Conservation (phyloP, 2,113 vertebrate genomes). For the Antechinus stuartii region DNA sequence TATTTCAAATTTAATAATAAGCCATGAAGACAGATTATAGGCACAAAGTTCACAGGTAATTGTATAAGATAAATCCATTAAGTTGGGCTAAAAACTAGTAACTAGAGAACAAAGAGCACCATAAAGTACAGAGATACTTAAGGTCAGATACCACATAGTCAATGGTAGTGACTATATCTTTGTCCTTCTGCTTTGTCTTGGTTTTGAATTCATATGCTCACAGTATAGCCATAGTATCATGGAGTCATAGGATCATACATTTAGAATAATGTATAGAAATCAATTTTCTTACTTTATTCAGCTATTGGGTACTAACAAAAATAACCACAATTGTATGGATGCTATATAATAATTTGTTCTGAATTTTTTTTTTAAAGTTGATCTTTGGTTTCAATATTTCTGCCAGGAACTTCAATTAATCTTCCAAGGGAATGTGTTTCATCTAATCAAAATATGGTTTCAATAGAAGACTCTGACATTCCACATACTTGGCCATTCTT, state of each 20-base stretch:
- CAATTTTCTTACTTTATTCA: not conserved
- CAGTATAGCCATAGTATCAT: not conserved
- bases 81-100: not conserved
- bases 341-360: not conserved
- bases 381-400: not conserved
- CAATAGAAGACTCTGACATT: not conserved
- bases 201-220: not conserved
- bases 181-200: not conserved
- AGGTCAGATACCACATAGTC: not conserved
- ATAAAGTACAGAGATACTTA: not conserved
- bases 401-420: not conserved
- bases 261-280: not conserved
- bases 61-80: not conserved
- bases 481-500: not conserved
- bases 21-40: not conserved
- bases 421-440: not conserved
- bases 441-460: not conserved
- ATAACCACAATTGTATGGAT: not conserved
- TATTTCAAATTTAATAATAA: not conserved
- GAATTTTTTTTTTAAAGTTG: not conserved
- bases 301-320: not conserved
- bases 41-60: not conserved
- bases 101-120: not conserved
- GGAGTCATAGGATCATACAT: not conserved
- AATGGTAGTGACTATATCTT: not conserved